Conservation (phyloP, 2,797 vertebrate species). For the Epinephelus coioides region DNA sequence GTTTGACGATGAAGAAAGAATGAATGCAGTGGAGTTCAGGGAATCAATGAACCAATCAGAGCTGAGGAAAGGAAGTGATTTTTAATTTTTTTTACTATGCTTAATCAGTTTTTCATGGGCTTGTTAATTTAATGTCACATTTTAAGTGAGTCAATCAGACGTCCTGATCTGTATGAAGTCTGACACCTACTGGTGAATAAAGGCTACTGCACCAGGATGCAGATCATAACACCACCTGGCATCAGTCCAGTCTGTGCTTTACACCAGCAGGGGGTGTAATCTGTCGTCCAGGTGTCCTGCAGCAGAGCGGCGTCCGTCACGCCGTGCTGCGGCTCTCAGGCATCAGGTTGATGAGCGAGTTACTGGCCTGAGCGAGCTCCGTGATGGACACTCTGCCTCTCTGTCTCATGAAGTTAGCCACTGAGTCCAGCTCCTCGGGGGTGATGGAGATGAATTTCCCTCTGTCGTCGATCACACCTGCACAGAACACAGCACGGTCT, state of each 20-base stretch:
- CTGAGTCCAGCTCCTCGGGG: conserved; percentile 90
- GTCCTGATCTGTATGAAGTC: neutral
- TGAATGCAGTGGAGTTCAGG: no score
- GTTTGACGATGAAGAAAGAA: no score
- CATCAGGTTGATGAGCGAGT: conserved; percentile 93
- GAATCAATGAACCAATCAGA: no score
- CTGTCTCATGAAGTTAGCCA: conserved; percentile 92
- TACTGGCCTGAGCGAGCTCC: conserved; percentile 94
- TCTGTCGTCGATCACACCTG: conserved; percentile 97
- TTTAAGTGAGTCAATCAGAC: neutral
- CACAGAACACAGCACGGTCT: neutral
- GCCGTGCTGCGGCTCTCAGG: conserved; percentile 76
- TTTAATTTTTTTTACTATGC: no score
- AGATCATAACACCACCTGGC: neutral
- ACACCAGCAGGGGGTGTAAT: neutral
- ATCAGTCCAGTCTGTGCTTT: neutral
- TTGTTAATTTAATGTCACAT: neutral
- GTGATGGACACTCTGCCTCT: conserved; percentile 94
- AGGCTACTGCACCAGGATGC: neutral
- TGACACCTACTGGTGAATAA: neutral
- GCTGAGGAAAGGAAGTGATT: no score
- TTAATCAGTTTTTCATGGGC: neutral
- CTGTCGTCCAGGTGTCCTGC: neutral
- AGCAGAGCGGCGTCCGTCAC: conserved; percentile 42
- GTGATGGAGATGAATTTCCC: conserved; percentile 99